These are phyloP conservation scores for Orussus abietinus DNA, from an alignment of 1,140 invertebrate species.

Conservation along the genomic window DNA sequence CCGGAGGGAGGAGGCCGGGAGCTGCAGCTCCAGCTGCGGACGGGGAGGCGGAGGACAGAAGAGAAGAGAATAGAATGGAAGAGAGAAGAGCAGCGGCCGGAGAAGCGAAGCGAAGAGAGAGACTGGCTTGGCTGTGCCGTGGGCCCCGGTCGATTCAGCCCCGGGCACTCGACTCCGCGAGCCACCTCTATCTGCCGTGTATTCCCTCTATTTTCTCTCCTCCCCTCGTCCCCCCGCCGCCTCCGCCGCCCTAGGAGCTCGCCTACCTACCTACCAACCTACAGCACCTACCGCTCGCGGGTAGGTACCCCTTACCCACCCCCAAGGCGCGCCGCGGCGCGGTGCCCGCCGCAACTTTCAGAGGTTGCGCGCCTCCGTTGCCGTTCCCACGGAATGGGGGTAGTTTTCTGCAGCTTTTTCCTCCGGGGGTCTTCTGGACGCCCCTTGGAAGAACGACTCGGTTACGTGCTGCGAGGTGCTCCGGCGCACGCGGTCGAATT, in stretches of 20 bases:
- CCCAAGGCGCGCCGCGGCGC: no score
- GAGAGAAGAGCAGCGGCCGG: constrained; percentile 29
- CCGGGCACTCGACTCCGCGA: constrained; percentile 37
- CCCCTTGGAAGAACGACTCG: no score
- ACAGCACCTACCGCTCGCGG: not conserved
- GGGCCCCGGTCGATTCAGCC: constrained; percentile 51
- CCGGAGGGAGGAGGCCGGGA: constrained; percentile 28
- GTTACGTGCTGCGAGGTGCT: no score
- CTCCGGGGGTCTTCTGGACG: no score
- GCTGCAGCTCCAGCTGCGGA: constrained; percentile 26
- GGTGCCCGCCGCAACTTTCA: no score
- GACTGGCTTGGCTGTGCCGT: constrained; percentile 39
- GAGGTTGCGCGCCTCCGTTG: no score
- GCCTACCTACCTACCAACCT: not conserved
- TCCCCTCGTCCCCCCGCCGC: constrained; percentile 19
- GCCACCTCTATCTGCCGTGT: constrained; percentile 49
- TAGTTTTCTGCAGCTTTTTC: no score
- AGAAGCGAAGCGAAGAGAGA: constrained; percentile 34
- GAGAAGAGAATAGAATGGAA: constrained; percentile 28
- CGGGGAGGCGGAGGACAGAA: constrained; percentile 26
- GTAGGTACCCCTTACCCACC: no score
- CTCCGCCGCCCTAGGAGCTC: not conserved
- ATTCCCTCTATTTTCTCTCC: constrained; percentile 38
- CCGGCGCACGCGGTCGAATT: no score
- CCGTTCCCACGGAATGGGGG: no score